Evolutionary conservation across 2,888 invertebrate species (phyloP).

Genomic region (Homarus gammarus): DNA sequence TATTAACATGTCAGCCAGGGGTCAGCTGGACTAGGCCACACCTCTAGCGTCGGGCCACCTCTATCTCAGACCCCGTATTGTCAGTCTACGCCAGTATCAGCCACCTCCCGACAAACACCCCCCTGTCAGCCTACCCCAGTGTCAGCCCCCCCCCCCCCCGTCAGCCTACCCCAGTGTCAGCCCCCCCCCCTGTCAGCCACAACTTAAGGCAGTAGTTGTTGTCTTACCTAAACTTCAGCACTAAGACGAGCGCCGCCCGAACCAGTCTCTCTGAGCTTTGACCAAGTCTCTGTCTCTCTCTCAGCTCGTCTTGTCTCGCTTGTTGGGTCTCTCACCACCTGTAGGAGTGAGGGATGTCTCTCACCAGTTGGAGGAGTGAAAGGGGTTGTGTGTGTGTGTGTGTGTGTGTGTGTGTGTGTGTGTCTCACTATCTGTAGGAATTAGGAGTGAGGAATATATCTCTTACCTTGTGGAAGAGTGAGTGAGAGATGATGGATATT

Average conservation of each 20-base stretch:
- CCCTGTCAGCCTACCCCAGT: not conserved
- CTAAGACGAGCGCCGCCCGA: not conserved
- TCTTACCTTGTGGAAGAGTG: too few relatives aligned
- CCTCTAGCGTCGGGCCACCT: too few relatives aligned
- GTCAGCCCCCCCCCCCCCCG: not conserved
- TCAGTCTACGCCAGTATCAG: too few relatives aligned
- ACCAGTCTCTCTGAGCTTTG: not conserved
- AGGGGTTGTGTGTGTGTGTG: too few relatives aligned
- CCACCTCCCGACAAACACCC: not conserved
- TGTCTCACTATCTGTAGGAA: too few relatives aligned
- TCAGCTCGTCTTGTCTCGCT: conserved; percentile 10
- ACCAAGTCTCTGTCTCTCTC: not conserved
- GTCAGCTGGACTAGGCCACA: too few relatives aligned
- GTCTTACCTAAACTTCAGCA: not conserved
- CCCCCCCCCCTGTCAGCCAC: not conserved
- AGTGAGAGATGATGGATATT: too few relatives aligned
- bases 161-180: not conserved
- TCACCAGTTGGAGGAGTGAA: conserved; percentile 13
- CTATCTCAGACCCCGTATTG: too few relatives aligned
- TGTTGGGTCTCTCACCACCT: too few relatives aligned
- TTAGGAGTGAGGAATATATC: not conserved
- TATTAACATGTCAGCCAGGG: too few relatives aligned
- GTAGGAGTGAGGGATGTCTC: conserved; percentile 4
- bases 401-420: too few relatives aligned
- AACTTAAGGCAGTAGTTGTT: conserved; percentile 8